phyloP scores from a whole-genome alignment of 92 coral and sea anemone species.

The Chrysogorgia sp. region DNA sequence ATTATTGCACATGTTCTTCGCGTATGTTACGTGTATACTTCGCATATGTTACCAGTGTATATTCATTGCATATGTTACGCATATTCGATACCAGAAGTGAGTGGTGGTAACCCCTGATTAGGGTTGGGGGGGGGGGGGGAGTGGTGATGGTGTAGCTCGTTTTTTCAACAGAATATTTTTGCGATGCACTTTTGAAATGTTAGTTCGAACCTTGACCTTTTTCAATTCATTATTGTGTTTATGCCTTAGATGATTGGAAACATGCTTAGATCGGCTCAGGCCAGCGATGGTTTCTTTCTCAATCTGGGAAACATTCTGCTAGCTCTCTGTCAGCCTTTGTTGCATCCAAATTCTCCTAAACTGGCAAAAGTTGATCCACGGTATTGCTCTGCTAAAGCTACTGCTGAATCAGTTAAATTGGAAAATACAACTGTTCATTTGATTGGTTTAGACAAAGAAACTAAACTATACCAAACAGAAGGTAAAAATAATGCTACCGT shows the following conservation, averaged over 20 bases:
- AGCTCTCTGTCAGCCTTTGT: constrained; percentile 77
- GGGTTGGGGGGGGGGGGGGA: too few species aligned
- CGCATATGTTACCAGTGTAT: too few species aligned
- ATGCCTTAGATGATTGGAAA: constrained; percentile 80
- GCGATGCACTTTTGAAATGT: too few species aligned
- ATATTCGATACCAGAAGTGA: too few species aligned
- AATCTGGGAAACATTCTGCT: constrained; percentile 83
- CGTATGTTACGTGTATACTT: too few species aligned
- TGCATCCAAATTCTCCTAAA: constrained; percentile 78
- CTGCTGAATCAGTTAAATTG: constrained; percentile 50
- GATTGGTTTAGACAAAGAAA: constrained; percentile 81
- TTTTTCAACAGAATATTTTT: not conserved
- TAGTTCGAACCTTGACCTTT: not conserved
- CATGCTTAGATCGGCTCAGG: constrained; percentile 69
- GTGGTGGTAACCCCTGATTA: too few species aligned
- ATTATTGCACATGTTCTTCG: too few species aligned
- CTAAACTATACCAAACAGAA: constrained; percentile 73
- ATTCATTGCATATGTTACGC: too few species aligned
- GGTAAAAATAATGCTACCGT: constrained; percentile 45
- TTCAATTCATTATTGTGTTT: not conserved
- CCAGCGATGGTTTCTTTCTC: constrained; percentile 92
- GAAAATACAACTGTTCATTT: constrained; percentile 70
- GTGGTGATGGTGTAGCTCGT: too few species aligned
- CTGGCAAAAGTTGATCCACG: constrained; percentile 84
- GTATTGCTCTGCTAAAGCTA: constrained; percentile 73